Evolutionary conservation across 2,797 vertebrate species (phyloP), one percentile per base, ranked within the genome.

Genomic region (Lepidocolaptes lacrymiger): DNA sequence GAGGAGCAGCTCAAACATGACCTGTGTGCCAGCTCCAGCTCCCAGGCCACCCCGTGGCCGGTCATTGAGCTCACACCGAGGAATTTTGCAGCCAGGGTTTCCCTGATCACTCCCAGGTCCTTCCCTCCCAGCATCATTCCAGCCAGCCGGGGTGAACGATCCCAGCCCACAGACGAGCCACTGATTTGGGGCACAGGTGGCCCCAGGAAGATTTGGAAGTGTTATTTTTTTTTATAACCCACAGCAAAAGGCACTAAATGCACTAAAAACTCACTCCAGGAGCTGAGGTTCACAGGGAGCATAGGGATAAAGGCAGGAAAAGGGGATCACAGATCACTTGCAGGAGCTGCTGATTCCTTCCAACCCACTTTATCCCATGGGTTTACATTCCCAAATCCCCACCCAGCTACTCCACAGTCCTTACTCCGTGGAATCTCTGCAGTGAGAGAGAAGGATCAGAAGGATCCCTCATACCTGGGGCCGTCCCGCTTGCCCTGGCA

Each of bases 331-430:
- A 28, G 12, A 3, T 22, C 5, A 1, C 54, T n/a, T 5, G 0
- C 34, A 26, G 71, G n/a, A 78, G 12, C 3, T 12, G 3, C 66
- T 0, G 0, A 1, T 19, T 10, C 63, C n/a, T 64, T 14, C 80
- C 3, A 2, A 0, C 5, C 2, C 71, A 23, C 12, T 32, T 32
- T 49, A 23, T 4, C 62, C 52, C 4, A 0, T 0, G 4, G 19
- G 18, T 8, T 21, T 9, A 1, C 43, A 15, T 10, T 0, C 64
- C 81, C 5, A 2, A 1, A 41, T 23, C 20, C 58, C 64, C 69
- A 27, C 0, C 16, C 2, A 0, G 8, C 11, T 6, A 16, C 20
- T 66, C 58, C 6, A 0, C 1, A 52, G 26, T 59, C 10, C 30
- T 10, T 8, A 6, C 1, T 21, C 15, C 36, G 3, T 1, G 14